Percentiles rank a stretch among this genome's conserved stretches.
These are phyloP conservation scores for Serinus canaria DNA, from an alignment of 2,113 vertebrate genomes.

Conservation along the genomic window DNA sequence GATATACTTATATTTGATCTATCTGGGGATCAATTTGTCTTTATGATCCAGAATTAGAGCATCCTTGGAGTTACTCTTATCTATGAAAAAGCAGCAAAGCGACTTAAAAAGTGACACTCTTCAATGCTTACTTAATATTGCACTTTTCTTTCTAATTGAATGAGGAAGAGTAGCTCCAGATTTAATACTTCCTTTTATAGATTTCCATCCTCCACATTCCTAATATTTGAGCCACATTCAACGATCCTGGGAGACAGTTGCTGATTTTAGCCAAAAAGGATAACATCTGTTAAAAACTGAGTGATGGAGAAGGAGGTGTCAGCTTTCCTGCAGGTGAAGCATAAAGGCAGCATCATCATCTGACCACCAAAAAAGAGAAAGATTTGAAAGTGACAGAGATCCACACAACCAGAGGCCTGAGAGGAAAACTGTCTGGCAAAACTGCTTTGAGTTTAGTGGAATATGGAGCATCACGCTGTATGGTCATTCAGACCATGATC, in stretches of 20 bases:
- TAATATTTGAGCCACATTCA: neutral
- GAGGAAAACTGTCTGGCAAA: neutral
- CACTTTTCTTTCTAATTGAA: neutral
- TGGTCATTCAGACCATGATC: neutral
- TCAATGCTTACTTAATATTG: neutral
- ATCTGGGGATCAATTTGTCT: neutral
- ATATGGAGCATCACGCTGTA: neutral
- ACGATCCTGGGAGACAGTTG: fast-evolving
- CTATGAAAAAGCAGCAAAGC: neutral
- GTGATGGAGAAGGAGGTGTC: neutral
- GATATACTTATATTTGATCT: neutral
- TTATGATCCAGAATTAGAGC: neutral
- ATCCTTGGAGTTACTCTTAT: neutral
- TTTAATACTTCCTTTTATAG: neutral
- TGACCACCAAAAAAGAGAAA: neutral
- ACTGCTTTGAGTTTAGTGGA: neutral
- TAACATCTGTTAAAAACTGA: neutral
- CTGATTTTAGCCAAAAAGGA: neutral
- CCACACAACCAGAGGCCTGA: neutral
- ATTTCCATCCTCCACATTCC: neutral
- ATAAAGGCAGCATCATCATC: neutral
- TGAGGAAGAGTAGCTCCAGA: neutral
- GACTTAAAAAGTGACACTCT: neutral
- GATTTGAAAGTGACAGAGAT: neutral
- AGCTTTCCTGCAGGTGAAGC: neutral